phyloP scores from a whole-genome alignment of 2,797 vertebrate species.

The Muraenolepis orangiensis region DNA sequence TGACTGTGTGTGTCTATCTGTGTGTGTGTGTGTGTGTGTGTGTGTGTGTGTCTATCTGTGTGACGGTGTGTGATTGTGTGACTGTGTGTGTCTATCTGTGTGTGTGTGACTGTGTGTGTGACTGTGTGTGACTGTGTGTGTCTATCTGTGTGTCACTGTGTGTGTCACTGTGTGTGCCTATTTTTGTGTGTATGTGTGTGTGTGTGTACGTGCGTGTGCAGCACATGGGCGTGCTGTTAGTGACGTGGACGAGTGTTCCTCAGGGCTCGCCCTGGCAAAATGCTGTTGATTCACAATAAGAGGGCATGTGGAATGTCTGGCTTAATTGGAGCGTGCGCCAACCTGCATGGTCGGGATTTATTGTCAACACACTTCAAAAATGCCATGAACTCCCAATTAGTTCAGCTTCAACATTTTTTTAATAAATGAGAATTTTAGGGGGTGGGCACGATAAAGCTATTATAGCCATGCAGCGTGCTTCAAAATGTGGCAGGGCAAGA shows the following conservation, averaged over 20 bases:
- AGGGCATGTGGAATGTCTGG: neutral
- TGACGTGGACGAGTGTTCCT: neutral
- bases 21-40: neutral
- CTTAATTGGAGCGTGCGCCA: neutral
- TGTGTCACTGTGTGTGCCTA: neutral
- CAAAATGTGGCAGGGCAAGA: neutral
- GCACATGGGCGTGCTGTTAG: neutral
- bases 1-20: neutral
- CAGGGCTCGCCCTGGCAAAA: neutral
- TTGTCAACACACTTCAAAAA: neutral
- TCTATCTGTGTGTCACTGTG: neutral
- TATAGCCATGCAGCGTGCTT: neutral
- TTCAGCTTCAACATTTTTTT: neutral
- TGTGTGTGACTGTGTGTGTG: neutral
- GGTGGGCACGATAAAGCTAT: neutral
- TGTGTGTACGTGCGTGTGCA: neutral
- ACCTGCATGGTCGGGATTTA: neutral
- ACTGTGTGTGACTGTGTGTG: neutral
- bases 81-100: neutral
- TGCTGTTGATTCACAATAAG: neutral
- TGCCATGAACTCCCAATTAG: neutral
- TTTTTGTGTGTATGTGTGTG: neutral
- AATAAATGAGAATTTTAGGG: neutral
- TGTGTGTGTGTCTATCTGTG: neutral
- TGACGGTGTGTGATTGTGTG: neutral